These are phyloP conservation scores for Pituophis catenifer DNA, from an alignment of 2,113 vertebrate species.

Conservation along the genomic window DNA sequence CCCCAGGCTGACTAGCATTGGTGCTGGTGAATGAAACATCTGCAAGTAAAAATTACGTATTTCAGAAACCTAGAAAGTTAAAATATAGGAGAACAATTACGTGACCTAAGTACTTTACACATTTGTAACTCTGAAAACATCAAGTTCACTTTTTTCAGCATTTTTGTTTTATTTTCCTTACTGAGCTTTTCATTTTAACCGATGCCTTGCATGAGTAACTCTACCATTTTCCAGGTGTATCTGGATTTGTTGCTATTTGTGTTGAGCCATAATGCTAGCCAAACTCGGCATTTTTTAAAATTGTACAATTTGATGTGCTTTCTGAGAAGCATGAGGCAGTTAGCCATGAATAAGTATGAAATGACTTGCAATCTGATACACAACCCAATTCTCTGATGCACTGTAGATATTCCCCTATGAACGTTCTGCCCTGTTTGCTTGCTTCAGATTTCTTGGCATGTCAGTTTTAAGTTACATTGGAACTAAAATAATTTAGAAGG, in stretches of 20 bases:
- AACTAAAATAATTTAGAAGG: slow-evolving; percentile 54
- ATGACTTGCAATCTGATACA: slow-evolving; percentile 54
- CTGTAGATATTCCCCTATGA: slow-evolving; percentile 40
- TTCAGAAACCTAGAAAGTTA: too few species aligned
- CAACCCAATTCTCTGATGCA: slow-evolving; percentile 58
- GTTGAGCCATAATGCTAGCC: neutral
- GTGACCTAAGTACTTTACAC: neutral
- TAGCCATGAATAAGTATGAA: slow-evolving; percentile 42
- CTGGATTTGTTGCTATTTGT: slow-evolving; percentile 20
- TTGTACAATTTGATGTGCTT: slow-evolving; percentile 45
- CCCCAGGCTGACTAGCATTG: neutral
- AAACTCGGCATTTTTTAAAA: slow-evolving; percentile 36
- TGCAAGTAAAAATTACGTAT: too few species aligned
- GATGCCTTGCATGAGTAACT: neutral
- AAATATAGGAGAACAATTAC: neutral
- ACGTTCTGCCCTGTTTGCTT: slow-evolving; percentile 59
- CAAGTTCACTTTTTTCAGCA: slow-evolving; percentile 23
- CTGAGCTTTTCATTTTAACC: neutral
- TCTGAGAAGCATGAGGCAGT: slow-evolving; percentile 19
- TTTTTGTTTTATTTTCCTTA: neutral
- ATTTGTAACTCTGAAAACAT: slow-evolving; percentile 10
- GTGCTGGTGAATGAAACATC: neutral
- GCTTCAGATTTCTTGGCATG: slow-evolving; percentile 37
- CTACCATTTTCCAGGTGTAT: neutral
- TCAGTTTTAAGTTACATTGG: slow-evolving; percentile 42